These are phyloP conservation scores for Anguilla anguilla DNA, from an alignment of 2,797 vertebrate genomes.

Conservation along the genomic window DNA sequence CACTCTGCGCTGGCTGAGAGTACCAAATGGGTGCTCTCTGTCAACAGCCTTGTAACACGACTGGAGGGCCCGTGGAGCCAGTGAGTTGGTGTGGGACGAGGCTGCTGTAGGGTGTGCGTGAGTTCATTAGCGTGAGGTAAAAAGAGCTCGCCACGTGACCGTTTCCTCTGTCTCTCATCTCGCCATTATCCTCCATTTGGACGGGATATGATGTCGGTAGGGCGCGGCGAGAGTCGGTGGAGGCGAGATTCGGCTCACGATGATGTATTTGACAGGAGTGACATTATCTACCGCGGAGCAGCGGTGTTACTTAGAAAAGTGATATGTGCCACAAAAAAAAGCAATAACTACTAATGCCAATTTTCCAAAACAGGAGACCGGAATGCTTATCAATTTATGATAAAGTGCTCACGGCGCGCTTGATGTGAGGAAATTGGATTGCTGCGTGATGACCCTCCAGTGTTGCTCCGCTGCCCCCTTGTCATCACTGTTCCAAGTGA, in stretches of 20 bases:
- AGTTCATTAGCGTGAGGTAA: slow-evolving; percentile 49
- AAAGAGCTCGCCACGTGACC: slow-evolving; percentile 38
- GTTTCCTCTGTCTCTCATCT: neutral
- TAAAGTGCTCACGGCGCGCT: neutral
- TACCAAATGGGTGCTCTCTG: slow-evolving; percentile 61
- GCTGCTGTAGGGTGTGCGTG: neutral
- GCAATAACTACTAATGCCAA: slow-evolving; percentile 2
- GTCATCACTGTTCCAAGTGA: neutral
- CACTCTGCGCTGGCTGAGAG: slow-evolving; percentile 37
- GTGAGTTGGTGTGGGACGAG: slow-evolving; percentile 38
- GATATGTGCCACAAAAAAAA: neutral
- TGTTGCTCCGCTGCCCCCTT: slow-evolving; percentile 26
- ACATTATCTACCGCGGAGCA: neutral
- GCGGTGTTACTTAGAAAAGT: neutral
- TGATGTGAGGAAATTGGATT: slow-evolving; percentile 5
- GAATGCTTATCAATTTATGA: slow-evolving; percentile 5
- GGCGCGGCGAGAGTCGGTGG: neutral
- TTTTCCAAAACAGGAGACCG: neutral
- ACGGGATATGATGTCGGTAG: slow-evolving; percentile 36
- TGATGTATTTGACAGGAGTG: neutral
- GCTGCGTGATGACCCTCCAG: slow-evolving; percentile 5
- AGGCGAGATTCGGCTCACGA: neutral
- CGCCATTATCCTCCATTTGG: slow-evolving; percentile 24
- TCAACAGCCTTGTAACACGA: slow-evolving; percentile 57
- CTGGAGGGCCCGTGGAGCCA: slow-evolving; percentile 49